Evolutionary conservation across 2,797 vertebrate genomes (phyloP), one percentile per base, ranked within the genome.

Genomic region (Lepidocolaptes lacrymiger): DNA sequence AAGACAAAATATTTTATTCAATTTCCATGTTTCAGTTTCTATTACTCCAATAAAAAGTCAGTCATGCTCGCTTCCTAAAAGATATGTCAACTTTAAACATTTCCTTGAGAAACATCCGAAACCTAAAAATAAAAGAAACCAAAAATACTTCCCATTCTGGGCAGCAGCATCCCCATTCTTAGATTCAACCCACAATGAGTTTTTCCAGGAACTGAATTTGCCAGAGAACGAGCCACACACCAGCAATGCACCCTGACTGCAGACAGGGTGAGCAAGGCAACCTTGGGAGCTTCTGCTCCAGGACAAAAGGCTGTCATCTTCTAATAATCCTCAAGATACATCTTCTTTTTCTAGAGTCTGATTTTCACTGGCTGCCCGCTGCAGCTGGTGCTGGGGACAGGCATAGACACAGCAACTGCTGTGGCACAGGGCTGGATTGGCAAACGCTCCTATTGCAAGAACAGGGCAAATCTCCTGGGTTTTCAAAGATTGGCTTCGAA

Each of bases 361-460:
- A 16, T 81, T 81, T 89, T 24, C 8, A 23, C 9, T 28, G 66
- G 18, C 17, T 56, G 15, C 7, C 6, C 36, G 16, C 52, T 73
- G 32, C 28, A 75, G 2, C 16, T 0, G 2, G 6, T 81, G 41
- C 26, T 48, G 26, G 27, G 9, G 6, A 27, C 15, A 63, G n/a
- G 14, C 7, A 4, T 2, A 36, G 34, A 14, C 14, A 12, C 34
- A 54, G 49, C 2, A 1, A 30, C n/a, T 77, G 49, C 43, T 56
- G 59, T 9, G 9, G 7, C 19, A 34, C 0, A 0, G 21, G n/a
- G 15, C 12, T 27, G 10, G 4, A 4, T 61, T 44, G 44, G 20
- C 18, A 78, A 56, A 63, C 16, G 16, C 5, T 56, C 23, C 61
- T 43, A 1, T 28, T 36, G 32, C 21, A 78, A 78, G 48, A 46